Percentiles rank a stretch among this genome's conserved stretches.
Conservation (phyloP, 2,113 vertebrate species). For the sheep (Ovis aries) region DNA sequence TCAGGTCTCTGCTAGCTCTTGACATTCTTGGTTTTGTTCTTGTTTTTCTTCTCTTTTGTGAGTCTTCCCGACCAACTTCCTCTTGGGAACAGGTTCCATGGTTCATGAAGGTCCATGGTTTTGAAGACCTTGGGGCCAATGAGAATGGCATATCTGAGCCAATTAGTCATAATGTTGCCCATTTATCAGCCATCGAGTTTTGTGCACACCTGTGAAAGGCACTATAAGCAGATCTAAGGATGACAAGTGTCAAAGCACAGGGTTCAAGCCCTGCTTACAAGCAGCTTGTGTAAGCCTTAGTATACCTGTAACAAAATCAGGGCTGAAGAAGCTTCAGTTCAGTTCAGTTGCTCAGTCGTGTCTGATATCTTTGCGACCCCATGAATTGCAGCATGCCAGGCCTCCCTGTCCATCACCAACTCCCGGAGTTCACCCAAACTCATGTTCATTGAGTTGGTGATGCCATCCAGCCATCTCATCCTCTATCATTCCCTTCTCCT, state of each 20-base stretch:
- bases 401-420: too few relatives aligned
- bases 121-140: not conserved
- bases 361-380: too few relatives aligned
- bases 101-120: not conserved
- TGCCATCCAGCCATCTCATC: too few relatives aligned
- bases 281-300: not conserved
- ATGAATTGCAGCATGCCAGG: rapidly evolving
- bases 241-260: not conserved
- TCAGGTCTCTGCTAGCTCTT: not conserved
- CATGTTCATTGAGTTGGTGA: too few relatives aligned
- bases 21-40: not conserved
- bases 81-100: not conserved
- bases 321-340: not conserved
- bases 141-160: not conserved
- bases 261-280: not conserved
- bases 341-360: too few relatives aligned
- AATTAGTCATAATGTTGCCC: not conserved
- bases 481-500: rapidly evolving
- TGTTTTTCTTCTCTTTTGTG: not conserved
- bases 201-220: not conserved
- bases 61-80: not conserved
- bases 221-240: not conserved
- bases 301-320: not conserved
- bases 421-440: too few relatives aligned
- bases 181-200: not conserved